Base-by-base conservation (phyloP, 2,113 vertebrate genomes). In the Lamprologus lemairii region DNA sequence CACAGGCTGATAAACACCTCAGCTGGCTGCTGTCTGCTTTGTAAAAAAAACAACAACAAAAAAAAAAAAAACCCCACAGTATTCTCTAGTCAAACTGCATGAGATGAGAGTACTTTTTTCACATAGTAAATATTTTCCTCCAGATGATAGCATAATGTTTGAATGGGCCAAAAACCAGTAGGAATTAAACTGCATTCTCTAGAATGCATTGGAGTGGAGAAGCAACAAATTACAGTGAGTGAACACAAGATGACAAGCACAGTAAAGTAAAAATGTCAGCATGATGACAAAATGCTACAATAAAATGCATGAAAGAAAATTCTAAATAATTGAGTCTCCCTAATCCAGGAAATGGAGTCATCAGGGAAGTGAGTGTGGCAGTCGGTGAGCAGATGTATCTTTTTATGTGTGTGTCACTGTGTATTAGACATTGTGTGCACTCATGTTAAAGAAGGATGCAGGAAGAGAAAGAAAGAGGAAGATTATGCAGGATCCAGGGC, bases 321-420 rank as follows among this genome's bases (percentile, higher is more conserved):
- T 80, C 45, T 28, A 28, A 58, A 75, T 75, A 84, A 80, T 14
- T 37, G 42, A 58, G 26, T 31, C 31, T 16, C 21, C 13, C 9
- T 58, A 35, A 84, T 90, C 78, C 83, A 80, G 79, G 88, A 88
- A 82, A 82, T 79, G 7, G 81, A 83, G 79, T 83, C 58, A 85
- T 16, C 3, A 40, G 13, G 84, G 28, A 75, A 75, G 68, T 37
- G 42, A 85, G 19, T 58, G 49, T 21, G 17, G 9, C 28, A 81
- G 31, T 81, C 63, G 16, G 42, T 40, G 42, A 73, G 57, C 13
- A 10, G n/a, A 71, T 33, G 28, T 33, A 19, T 35, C 23, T 73
- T 16, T 51, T 26, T 35, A 53, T 21, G 14, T 26, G 73, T 28
- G 28, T 60, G 53, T 75, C 17, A 55, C 13, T 79, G 55, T 71